Evolutionary conservation across 2,113 vertebrate species (phyloP).

Genomic region (Coryphaenoides rupestris): DNA sequence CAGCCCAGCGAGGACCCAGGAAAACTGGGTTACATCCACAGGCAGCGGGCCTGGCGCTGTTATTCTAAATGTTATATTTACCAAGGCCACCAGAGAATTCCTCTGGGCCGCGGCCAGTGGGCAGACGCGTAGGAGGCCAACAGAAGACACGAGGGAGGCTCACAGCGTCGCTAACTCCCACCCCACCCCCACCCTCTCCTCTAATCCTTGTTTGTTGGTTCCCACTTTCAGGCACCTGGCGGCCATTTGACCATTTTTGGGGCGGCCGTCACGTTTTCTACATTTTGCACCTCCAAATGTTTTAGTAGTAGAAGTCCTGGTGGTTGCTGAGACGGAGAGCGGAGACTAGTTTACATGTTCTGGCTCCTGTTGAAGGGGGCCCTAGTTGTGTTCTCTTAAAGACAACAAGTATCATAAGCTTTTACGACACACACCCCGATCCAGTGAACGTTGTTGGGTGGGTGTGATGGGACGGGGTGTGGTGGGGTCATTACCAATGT

Average conservation of each 20-base stretch:
- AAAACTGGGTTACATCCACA: constrained; percentile 72
- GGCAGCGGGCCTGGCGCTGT: constrained; percentile 58
- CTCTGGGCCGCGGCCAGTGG: constrained; percentile 66
- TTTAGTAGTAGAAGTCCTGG: constrained; percentile 17
- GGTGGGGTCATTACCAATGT: constrained; percentile 40
- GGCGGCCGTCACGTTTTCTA: constrained; percentile 44
- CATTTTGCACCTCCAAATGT: constrained; percentile 26
- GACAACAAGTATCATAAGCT: constrained; percentile 12
- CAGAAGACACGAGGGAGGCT: constrained; percentile 42
- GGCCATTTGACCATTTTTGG: constrained; percentile 42
- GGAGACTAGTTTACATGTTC: constrained; percentile 37
- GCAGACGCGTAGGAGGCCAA: constrained; percentile 45
- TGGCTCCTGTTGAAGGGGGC: constrained; percentile 27
- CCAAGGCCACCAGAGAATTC: constrained; percentile 72
- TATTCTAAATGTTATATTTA: constrained; percentile 74
- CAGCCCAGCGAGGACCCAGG: constrained; percentile 60
- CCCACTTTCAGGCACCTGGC: constrained; percentile 29
- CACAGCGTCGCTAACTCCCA: constrained; percentile 22
- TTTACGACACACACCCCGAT: constrained; percentile 12
- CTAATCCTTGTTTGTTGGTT: constrained; percentile 18
- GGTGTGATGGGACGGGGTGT: constrained; percentile 11
- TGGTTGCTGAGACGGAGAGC: constrained; percentile 11
- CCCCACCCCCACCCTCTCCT: constrained; percentile 36
- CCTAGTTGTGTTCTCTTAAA: constrained; percentile 19
- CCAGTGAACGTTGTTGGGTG: constrained; percentile 28